Evolutionary conservation across 2,113 vertebrate species (phyloP), one percentile per base, ranked within the genome.

Genomic region (Pelecanus crispus): DNA sequence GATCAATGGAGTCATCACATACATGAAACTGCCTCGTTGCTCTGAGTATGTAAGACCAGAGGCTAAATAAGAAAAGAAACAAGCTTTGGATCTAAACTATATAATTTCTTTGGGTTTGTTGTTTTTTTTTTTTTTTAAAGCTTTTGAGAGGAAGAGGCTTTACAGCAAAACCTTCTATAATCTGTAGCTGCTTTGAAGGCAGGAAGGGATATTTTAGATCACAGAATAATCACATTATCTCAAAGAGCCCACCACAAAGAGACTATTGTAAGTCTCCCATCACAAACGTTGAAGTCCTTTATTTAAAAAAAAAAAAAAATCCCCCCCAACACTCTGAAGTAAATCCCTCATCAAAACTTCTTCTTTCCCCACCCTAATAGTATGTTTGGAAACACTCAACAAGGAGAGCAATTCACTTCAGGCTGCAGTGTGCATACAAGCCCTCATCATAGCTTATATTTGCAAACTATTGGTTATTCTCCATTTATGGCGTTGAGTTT

Each of bases 1-100:
- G 24, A n/a, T 29, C 28, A n/a, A 11, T 8, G 19, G n/a, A 49
- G 31, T 49, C 32, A 24, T 31, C 36, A 50, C 9, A n/a, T 6
- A 8, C 28, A 13, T 9, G 12, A 49, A 49, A 61, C 32, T 40
- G 15, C 25, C 15, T 10, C 2, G 0, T 11, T 42, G 17, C 26
- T 66, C 16, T 34, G 38, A 34, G 22, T 61, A 49, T 55, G 45
- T 22, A 50, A 40, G 16, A 38, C 29, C 13, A 32, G n/a, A 36
- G 45, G 18, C 40, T 71, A 34, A 86, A 56, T 19, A 68, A 56
- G 21, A 62, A 55, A 66, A 47, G 4, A 67, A 79, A 15, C 10
- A 55, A 38, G 8, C 17, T 75, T 68, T 10, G 12, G 24, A 50
- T 74, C 7, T 10, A 44, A 72, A 47, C 20, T 9, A 18, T 13